Percentiles rank a stretch among this genome's conserved stretches.
Evolutionary conservation across 2,888 invertebrate genomes (phyloP).

Genomic region (Spisula subtruncata): DNA sequence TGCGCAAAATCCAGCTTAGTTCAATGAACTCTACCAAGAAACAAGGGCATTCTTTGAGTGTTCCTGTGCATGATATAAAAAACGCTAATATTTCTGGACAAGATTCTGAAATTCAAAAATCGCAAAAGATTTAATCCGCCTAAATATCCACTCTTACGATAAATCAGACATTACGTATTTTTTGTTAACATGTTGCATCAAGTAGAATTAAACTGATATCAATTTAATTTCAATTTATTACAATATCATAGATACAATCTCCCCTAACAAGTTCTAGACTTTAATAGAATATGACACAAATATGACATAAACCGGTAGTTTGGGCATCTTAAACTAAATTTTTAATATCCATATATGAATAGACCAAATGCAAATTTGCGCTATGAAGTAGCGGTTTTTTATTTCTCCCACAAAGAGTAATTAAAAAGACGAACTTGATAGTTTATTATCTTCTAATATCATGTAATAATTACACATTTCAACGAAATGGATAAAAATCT

Average conservation of each 20-base stretch:
- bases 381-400: constrained; percentile 28
- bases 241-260: constrained; percentile 4
- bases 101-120: too few relatives aligned
- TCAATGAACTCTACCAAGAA: too few relatives aligned
- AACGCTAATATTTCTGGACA: too few relatives aligned
- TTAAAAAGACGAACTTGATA: constrained; percentile 29
- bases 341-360: neutral
- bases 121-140: too few relatives aligned
- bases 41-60: too few relatives aligned
- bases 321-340: neutral
- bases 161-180: neutral
- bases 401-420: constrained; percentile 12
- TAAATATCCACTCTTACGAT: neutral
- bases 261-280: neutral
- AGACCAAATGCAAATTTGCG: neutral
- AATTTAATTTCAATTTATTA: constrained; percentile 23
- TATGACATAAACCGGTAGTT: neutral
- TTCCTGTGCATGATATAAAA: too few relatives aligned
- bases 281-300: neutral
- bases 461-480: constrained; percentile 40
- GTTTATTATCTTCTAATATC: constrained; percentile 24
- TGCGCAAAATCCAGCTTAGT: too few relatives aligned
- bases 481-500: constrained; percentile 34
- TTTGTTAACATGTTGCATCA: constrained; percentile 5
- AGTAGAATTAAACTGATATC: neutral